Percentiles rank a stretch among this genome's conserved stretches.
These are phyloP conservation scores for Apostichopus parvimensis DNA, from an alignment of 35 echinoderm and acorn worm genomes.

Conservation along the genomic window DNA sequence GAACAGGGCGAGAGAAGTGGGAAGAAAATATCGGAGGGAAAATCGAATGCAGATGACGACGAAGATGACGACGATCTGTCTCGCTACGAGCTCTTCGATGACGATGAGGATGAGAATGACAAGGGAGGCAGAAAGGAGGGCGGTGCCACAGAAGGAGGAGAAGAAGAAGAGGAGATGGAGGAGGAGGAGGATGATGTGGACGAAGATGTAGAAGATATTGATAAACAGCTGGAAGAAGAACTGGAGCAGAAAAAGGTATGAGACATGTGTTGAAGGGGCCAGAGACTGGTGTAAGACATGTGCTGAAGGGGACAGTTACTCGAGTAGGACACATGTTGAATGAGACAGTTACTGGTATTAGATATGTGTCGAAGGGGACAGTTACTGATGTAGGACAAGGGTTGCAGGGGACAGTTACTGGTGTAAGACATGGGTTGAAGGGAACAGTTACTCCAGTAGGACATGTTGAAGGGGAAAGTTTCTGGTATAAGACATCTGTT, in stretches of 20 bases:
- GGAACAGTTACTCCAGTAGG: no score
- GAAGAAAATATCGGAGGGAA: background rate
- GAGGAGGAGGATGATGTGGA: slow-evolving; percentile 1
- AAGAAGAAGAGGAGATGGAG: background rate
- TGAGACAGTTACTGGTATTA: no score
- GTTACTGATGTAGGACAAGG: no score
- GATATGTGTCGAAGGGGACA: no score
- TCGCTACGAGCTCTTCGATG: slow-evolving; percentile 41
- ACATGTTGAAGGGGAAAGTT: no score
- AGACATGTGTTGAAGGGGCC: background rate
- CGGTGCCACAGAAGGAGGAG: background rate
- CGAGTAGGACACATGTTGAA: no score
- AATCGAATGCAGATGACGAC: slow-evolving; percentile 30
- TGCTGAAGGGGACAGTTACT: no score
- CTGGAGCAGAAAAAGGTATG: slow-evolving; percentile 91
- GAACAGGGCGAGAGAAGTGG: background rate
- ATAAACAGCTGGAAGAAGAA: slow-evolving; percentile 84
- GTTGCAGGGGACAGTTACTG: no score
- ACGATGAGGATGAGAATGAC: slow-evolving; percentile 32
- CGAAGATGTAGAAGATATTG: slow-evolving; percentile 89
- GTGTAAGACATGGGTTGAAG: no score
- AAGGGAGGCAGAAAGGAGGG: background rate
- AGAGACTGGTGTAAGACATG: no score
- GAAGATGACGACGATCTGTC: slow-evolving; percentile 52
- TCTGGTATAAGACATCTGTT: no score